Evolutionary conservation across 30 jellyfish, hydroid and myxozoan genomes (phyloP).

Genomic region (Pseudorhiza aurosa): DNA sequence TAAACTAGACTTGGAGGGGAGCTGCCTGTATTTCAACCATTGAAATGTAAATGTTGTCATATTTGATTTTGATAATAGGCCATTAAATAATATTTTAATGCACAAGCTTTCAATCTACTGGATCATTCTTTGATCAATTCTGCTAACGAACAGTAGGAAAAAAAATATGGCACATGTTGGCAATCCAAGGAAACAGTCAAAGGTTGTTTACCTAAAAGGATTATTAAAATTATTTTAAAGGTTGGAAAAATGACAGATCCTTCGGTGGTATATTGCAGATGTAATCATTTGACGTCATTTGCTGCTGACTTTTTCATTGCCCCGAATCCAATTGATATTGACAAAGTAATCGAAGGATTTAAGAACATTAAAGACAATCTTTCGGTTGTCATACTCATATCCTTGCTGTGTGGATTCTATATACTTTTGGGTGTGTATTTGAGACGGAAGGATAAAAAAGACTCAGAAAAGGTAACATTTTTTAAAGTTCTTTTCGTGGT

Average conservation of each 20-base stretch:
- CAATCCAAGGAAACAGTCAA: too few relatives aligned
- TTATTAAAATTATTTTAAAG: too few relatives aligned
- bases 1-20: too few relatives aligned
- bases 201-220: too few relatives aligned
- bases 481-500: neutral
- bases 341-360: conserved; percentile 80
- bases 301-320: conserved; percentile 87
- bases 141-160: too few relatives aligned
- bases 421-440: conserved; percentile 38
- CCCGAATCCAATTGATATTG: conserved; percentile 91
- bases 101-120: too few relatives aligned
- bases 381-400: conserved; percentile 50
- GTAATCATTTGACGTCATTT: conserved; percentile 85
- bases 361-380: conserved; percentile 65
- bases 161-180: too few relatives aligned
- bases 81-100: too few relatives aligned
- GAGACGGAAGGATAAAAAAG: conserved; percentile 57
- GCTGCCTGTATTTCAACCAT: too few relatives aligned
- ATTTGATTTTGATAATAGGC: too few relatives aligned
- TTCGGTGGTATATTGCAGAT: conserved; percentile 65
- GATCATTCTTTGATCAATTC: too few relatives aligned
- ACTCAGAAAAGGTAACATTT: conserved; percentile 56
- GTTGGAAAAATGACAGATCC: conserved; percentile 73
- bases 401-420: conserved; percentile 19
- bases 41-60: too few relatives aligned